These are phyloP conservation scores for Drosophila melanica DNA, from an alignment of 1,140 invertebrate species.

Conservation along the genomic window DNA sequence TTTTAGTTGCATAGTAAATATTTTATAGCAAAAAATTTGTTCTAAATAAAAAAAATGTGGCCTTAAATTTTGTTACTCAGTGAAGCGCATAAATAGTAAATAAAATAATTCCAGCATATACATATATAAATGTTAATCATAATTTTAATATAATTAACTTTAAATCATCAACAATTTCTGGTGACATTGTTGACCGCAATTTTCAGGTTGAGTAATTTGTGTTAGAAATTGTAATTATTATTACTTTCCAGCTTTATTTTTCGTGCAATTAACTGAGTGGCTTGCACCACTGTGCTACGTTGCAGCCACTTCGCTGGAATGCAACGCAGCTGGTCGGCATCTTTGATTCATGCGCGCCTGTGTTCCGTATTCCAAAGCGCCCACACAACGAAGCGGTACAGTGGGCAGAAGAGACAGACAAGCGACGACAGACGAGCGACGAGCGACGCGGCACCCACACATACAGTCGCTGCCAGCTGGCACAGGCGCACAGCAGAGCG, in stretches of 20 bases:
- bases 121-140: neutral
- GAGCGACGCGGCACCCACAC: slow-evolving; percentile 55
- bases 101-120: neutral
- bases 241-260: neutral
- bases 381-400: slow-evolving; percentile 38
- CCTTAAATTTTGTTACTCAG: neutral
- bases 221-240: no score
- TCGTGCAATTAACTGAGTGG: neutral
- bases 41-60: neutral
- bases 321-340: neutral
- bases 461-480: slow-evolving; percentile 62
- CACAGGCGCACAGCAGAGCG: slow-evolving; percentile 61
- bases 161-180: neutral
- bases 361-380: slow-evolving; percentile 61
- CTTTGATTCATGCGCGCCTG: slow-evolving; percentile 62
- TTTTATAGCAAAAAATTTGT: neutral
- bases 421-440: neutral
- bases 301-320: slow-evolving; percentile 51
- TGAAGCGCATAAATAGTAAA: neutral
- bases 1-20: no score
- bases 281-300: slow-evolving; percentile 30
- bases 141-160: slow-evolving; percentile 2
- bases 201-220: neutral
- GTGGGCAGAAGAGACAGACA: neutral
- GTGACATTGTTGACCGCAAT: neutral